Conservation (phyloP, 2,797 vertebrate species). For the Mallotus villosus region DNA sequence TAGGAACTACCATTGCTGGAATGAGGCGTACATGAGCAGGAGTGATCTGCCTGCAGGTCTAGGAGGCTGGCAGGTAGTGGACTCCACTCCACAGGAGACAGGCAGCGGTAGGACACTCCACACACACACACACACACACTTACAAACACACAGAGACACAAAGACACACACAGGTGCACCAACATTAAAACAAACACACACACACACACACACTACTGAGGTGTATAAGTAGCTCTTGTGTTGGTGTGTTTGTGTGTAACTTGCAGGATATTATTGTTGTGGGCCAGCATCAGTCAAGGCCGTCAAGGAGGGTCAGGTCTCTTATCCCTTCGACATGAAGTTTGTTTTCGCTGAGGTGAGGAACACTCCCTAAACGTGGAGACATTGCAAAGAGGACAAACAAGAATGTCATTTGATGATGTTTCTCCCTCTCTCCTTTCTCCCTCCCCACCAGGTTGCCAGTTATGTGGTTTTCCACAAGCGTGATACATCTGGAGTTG, state of each 20-base stretch:
- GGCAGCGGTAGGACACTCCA: conserved; percentile 81
- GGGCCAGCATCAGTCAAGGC: conserved; percentile 85
- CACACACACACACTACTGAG: neutral
- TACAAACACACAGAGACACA: neutral
- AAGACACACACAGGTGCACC: neutral
- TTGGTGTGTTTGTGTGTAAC: neutral
- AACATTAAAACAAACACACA: neutral
- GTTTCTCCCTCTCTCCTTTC: neutral
- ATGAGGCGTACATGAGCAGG: conserved; percentile 83
- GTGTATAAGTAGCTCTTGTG: no score
- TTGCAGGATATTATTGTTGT: conserved; percentile 82
- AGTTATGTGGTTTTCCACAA: conserved; percentile 80
- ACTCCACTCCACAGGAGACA: conserved; percentile 91
- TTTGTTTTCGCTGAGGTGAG: conserved; percentile 87
- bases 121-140: neutral
- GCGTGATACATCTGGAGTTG: conserved; percentile 69
- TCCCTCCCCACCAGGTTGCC: conserved; percentile 78
- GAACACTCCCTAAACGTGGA: neutral
- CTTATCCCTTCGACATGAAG: conserved; percentile 79
- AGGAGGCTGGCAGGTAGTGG: conserved; percentile 90
- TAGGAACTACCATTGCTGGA: conserved; percentile 98
- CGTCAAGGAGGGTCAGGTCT: conserved; percentile 81
- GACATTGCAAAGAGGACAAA: neutral
- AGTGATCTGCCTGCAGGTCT: conserved; percentile 77
- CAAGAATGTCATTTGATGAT: no score